Evolutionary conservation across 1,140 invertebrate species (phyloP).

Genomic region (Gryllus bimaculatus): DNA sequence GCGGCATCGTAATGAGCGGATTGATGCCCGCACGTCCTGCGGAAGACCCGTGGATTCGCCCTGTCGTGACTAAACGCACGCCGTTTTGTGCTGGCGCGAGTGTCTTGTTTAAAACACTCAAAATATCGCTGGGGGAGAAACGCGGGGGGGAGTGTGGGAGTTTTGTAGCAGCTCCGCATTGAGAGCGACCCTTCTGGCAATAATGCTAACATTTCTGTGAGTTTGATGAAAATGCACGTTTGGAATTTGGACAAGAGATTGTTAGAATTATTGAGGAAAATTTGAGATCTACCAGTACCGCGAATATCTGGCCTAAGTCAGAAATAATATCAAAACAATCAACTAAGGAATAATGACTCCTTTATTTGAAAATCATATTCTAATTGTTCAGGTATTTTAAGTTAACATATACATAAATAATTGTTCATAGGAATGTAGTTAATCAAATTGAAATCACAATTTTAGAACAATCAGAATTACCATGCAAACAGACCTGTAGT

Average conservation of each 20-base stretch:
- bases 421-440: constrained; percentile 5
- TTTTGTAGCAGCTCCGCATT: too few species aligned
- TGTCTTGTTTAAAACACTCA: neutral
- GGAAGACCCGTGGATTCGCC: too few species aligned
- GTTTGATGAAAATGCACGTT: neutral
- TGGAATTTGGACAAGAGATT: neutral
- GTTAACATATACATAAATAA: constrained; percentile 6
- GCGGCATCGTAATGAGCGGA: too few species aligned
- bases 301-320: constrained; percentile 3
- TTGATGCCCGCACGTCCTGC: too few species aligned
- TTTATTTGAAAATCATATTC: constrained; percentile 1
- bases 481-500: constrained; percentile 3
- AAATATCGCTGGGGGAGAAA: neutral
- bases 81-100: neutral
- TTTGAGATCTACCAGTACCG: neutral
- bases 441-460: constrained; percentile 6
- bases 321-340: constrained; percentile 1
- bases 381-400: constrained; percentile 6
- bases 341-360: neutral
- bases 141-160: too few species aligned
- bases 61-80: too few species aligned
- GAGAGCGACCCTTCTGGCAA: too few species aligned
- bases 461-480: constrained; percentile 5
- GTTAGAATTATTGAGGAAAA: neutral
- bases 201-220: neutral